A percentile compares a stretch with the other conserved stretches of the same genome.
Evolutionary conservation across 2,797 vertebrate species (phyloP).

Genomic region (Meriones psammophilus): DNA sequence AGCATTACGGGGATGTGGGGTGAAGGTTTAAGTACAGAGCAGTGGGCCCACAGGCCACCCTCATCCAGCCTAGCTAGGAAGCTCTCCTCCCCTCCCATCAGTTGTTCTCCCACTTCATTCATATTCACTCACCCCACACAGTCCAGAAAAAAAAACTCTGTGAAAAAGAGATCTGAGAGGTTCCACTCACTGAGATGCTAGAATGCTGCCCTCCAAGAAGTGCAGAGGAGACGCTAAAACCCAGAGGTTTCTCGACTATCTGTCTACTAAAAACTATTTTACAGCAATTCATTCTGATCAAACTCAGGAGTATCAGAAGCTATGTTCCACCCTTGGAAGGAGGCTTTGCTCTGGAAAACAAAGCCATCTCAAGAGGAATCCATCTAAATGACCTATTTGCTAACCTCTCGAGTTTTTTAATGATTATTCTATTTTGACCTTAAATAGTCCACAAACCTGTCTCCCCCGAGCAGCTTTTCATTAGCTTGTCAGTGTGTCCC

Average conservation of each 20-base stretch:
- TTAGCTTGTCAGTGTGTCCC: neutral
- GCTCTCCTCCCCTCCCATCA: rapidly evolving
- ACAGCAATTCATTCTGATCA: neutral
- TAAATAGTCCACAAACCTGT: neutral
- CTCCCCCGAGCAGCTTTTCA: neutral
- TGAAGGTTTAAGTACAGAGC: neutral
- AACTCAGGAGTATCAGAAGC: neutral
- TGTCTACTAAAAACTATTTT: neutral
- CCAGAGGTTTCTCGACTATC: neutral
- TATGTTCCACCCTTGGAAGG: neutral
- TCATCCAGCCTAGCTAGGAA: neutral
- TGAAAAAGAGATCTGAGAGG: neutral
- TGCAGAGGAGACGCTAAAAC: neutral
- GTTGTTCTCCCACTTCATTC: neutral
- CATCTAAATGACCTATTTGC: neutral
- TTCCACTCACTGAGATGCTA: neutral
- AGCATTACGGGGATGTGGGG: neutral
- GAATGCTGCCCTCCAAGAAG: neutral
- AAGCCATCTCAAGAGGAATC: neutral
- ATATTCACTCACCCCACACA: neutral
- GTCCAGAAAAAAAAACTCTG: neutral
- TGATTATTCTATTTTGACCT: neutral
- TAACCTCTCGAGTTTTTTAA: neutral
- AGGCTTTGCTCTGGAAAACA: conserved; percentile 18
- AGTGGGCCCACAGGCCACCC: neutral